phyloP scores from a whole-genome alignment of 1,140 invertebrate genomes.

The Lepidurus couesii region DNA sequence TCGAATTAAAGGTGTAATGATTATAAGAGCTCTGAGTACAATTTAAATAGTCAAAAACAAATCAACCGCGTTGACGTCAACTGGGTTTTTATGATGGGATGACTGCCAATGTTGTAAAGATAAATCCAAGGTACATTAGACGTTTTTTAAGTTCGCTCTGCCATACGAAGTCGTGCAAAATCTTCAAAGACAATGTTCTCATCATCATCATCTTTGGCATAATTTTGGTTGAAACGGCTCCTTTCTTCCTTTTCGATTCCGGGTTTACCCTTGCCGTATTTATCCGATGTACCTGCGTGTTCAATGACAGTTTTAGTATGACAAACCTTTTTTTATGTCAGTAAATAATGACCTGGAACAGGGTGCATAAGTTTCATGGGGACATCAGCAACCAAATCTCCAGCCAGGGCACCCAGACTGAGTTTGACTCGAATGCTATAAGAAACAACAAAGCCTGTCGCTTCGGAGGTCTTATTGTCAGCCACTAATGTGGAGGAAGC shows the following conservation, averaged over 20 bases:
- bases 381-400: slow-evolving; percentile 79
- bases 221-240: slow-evolving; percentile 62
- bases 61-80: no score
- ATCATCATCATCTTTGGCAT: slow-evolving; percentile 63
- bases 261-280: slow-evolving; percentile 33
- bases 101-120: not conserved
- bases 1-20: no score
- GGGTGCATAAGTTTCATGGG: slow-evolving; percentile 84
- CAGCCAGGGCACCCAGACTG: slow-evolving; percentile 80
- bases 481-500: slow-evolving; percentile 79
- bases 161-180: slow-evolving; percentile 67
- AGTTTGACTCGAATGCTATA: slow-evolving; percentile 82
- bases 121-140: not conserved
- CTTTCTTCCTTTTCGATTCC: slow-evolving; percentile 20
- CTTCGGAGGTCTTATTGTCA: slow-evolving; percentile 72
- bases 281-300: slow-evolving; percentile 29
- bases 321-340: not conserved
- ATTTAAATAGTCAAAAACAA: no score
- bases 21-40: no score
- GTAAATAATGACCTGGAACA: slow-evolving; percentile 53
- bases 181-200: slow-evolving; percentile 88
- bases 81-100: no score
- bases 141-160: not conserved
- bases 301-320: not conserved
- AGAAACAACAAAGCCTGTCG: slow-evolving; percentile 84